phyloP scores from a whole-genome alignment of 1,140 invertebrate species.

The Glossosoma conforme region DNA sequence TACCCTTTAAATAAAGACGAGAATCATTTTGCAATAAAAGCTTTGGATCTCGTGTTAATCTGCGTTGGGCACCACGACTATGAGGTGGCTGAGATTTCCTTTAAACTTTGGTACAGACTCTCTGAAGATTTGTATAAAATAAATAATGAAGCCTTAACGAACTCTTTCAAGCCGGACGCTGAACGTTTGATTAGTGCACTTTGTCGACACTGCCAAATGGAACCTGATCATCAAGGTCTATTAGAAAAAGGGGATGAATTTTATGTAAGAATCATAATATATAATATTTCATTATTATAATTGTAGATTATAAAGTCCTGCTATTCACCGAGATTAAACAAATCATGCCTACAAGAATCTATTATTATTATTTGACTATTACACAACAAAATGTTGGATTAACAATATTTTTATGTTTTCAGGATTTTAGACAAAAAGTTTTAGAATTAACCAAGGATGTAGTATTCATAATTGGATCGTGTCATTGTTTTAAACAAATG shows the following conservation, averaged over 20 bases:
- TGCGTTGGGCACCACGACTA: conserved; percentile 97
- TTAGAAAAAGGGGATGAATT: conserved; percentile 83
- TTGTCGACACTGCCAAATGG: conserved; percentile 54
- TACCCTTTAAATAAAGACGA: conserved; percentile 43
- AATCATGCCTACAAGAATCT: not conserved
- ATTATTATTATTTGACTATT: not conserved
- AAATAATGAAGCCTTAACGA: conserved; percentile 72
- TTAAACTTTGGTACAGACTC: conserved; percentile 93
- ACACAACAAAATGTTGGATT: not conserved
- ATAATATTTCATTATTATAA: conserved; percentile 1
- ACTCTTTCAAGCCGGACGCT: conserved; percentile 83
- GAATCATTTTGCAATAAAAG: conserved; percentile 77
- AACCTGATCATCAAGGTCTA: conserved; percentile 64
- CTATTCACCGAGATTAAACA: not conserved
- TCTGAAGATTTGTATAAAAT: conserved; percentile 91
- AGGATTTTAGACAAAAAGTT: conserved; percentile 86
- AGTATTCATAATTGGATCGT: conserved; percentile 94
- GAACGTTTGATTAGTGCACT: conserved; percentile 76
- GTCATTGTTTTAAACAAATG: conserved; percentile 89
- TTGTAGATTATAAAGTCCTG: not conserved
- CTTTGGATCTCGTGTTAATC: conserved; percentile 82
- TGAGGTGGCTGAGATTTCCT: conserved; percentile 96
- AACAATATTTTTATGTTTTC: conserved; percentile 42
- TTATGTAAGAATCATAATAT: conserved; percentile 45
- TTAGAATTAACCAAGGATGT: conserved; percentile 95